Evolutionary conservation across 2,888 invertebrate genomes (phyloP).

Genomic region (Coremacera marginata): DNA sequence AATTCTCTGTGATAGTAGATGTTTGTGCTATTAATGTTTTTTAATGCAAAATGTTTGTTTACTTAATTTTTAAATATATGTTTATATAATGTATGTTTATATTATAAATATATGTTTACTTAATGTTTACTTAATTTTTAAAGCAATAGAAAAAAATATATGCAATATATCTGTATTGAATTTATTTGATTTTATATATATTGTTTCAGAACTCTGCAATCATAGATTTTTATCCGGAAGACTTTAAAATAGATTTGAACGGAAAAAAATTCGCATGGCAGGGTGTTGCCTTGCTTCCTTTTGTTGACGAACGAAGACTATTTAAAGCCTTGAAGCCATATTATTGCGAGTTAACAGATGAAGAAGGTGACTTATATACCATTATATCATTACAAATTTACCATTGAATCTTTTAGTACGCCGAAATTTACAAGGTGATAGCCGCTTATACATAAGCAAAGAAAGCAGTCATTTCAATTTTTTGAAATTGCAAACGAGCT

Average conservation of each 20-base stretch:
- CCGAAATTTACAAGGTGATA: conserved; percentile 89
- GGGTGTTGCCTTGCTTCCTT: conserved; percentile 97
- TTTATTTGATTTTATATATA: background rate
- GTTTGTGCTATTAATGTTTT: no score
- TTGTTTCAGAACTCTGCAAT: conserved; percentile 85
- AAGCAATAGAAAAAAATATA: background rate
- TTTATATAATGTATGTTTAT: no score
- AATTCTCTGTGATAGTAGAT: no score
- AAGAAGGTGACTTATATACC: conserved; percentile 77
- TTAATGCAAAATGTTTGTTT: background rate
- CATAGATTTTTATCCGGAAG: conserved; percentile 98
- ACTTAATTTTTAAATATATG: background rate
- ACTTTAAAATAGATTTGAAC: conserved; percentile 98
- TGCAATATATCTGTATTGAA: background rate
- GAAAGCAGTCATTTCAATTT: conserved; percentile 79
- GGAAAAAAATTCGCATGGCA: conserved; percentile 99
- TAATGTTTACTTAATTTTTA: no score
- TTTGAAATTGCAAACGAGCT: conserved; percentile 77
- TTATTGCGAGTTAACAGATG: conserved; percentile 83
- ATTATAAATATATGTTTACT: background rate
- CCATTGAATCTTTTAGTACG: conserved; percentile 70
- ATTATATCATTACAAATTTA: conserved; percentile 20
- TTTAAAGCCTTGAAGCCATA: conserved; percentile 86
- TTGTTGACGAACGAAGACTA: conserved; percentile 93
- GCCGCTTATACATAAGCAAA: conserved; percentile 87